Conservation (phyloP, 2,797 vertebrate genomes). For the Poeciliopsis gracilis region DNA sequence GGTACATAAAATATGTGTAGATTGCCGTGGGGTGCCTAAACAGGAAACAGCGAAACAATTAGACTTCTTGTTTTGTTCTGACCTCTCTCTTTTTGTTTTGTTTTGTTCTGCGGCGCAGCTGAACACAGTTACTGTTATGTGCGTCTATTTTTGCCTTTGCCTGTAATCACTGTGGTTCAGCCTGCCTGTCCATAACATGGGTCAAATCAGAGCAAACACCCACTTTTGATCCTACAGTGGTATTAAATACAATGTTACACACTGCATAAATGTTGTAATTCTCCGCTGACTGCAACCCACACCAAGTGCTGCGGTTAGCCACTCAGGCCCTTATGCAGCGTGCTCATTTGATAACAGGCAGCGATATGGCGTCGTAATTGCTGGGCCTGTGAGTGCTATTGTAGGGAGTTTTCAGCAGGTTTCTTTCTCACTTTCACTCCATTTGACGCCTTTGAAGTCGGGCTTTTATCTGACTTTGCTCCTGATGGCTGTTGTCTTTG, state of each 20-base stretch:
- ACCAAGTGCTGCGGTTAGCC: constrained; percentile 69
- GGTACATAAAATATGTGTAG: constrained; percentile 77
- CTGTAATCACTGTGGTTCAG: constrained; percentile 70
- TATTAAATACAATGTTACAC: constrained; percentile 71
- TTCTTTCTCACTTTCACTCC: constrained; percentile 80
- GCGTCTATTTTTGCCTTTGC: constrained; percentile 18
- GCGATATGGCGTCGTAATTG: constrained; percentile 77
- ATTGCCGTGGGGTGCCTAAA: constrained; percentile 76
- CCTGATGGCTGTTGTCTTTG: constrained; percentile 84
- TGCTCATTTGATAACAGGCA: constrained; percentile 66
- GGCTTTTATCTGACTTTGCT: constrained; percentile 81
- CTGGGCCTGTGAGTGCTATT: constrained; percentile 70
- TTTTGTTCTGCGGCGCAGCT: constrained; percentile 71
- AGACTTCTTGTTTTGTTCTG: constrained; percentile 77
- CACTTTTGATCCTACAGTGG: constrained; percentile 78
- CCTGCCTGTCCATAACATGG: constrained; percentile 68
- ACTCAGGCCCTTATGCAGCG: constrained; percentile 54
- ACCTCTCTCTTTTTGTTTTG: constrained; percentile 74
- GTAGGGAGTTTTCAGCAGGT: constrained; percentile 78
- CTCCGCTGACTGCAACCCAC: constrained; percentile 74
- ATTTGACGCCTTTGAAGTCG: constrained; percentile 82
- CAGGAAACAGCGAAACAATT: constrained; percentile 81
- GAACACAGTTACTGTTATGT: constrained; percentile 63
- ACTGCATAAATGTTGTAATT: constrained; percentile 60
- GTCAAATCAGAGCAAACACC: constrained; percentile 74